Base-by-base conservation (phyloP, 2,888 invertebrate genomes). In the Volucella inanis region DNA sequence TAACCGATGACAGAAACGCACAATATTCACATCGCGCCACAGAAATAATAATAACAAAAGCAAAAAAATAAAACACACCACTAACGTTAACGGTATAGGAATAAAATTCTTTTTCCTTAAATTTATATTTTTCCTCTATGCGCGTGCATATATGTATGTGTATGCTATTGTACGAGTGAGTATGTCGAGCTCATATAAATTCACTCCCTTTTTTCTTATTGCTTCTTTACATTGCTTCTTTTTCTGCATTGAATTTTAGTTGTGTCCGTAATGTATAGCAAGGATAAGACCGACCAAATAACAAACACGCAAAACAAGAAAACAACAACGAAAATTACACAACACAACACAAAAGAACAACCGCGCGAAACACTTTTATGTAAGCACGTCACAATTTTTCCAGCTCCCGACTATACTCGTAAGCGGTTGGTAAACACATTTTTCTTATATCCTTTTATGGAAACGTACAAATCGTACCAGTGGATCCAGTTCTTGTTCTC, bases 381-480 rank as follows among this genome's bases (percentile, higher is more conserved):
- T 81, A 77, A 81, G 81, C 80, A 77, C 76, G 81, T 81, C 72
- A 85, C 85, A 77, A 57, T 74, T 61, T 59, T 77, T 68, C 80
- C 67, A 75, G 52, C 57, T 18, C 61, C 59, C 49, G 43, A 31
- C 31, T 31, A 2, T 31, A 31, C 6, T 31, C 31, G 67, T 80
- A 80, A 76, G 75, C 76, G 84, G 84, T 85, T 75, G 80, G 84
- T 80, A 85, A 85, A 81, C 71, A 85, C 85, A 81, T 81, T 80
- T 85, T 81, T 31, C 31, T 76, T 76, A 71, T 76, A 77, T 85
- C 71, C 81, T 81, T 77, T 72, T 54, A 52, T 18, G 47, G 49
- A 12, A 43, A 52, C 55, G 45, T 18, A 31, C 31, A 6, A 31
- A 31, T 31, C 31, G 31, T 31, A 31, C 6, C 6, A 43, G 47